Evolutionary conservation across 2,888 invertebrate genomes (phyloP), one percentile per base, ranked within the genome.

Genomic region (Pristionchus japonicus): DNA sequence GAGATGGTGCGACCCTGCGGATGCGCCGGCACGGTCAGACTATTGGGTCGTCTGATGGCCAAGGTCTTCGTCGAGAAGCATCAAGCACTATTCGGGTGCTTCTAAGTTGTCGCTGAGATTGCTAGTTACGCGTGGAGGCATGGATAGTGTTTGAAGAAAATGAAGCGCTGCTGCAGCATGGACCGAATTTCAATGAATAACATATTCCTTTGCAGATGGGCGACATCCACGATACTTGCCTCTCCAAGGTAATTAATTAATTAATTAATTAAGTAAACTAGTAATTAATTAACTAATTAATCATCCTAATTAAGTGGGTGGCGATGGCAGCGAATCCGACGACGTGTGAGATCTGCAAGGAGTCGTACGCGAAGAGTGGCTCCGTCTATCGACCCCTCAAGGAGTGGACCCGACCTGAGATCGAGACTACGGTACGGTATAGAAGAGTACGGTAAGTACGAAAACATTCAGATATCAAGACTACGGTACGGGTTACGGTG

Each of bases 1-100:
- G 89, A 80, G 31, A 91, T 93, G 91, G 90, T 93, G 1, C 90
- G 92, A 67, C 93, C 93, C 31, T 93, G 93, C 64, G 92, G 90
- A 61, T 93, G 93, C 87, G 88, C 90, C 40, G 93, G 93, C 89
- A 92, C 93, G 85, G 92, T 92, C 47, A 47, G 47, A 52, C n/a
- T n/a, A n/a, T n/a, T n/a, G n/a, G n/a, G n/a, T n/a, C n/a, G n/a
- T n/a, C n/a, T n/a, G n/a, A n/a, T n/a, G n/a, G n/a, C n/a, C n/a
- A n/a, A n/a, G n/a, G n/a, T n/a, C n/a, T n/a, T n/a, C n/a, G n/a
- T n/a, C n/a, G n/a, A n/a, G n/a, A n/a, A n/a, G n/a, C n/a, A n/a
- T n/a, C n/a, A n/a, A n/a, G n/a, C n/a, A n/a, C n/a, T n/a, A n/a
- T n/a, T n/a, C n/a, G n/a, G n/a, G n/a, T n/a, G n/a, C n/a, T 49